A percentile compares a stretch with the other conserved stretches of the same genome.
Conservation (phyloP, 92 coral and sea anemone species). For the Diadumene lineata region DNA sequence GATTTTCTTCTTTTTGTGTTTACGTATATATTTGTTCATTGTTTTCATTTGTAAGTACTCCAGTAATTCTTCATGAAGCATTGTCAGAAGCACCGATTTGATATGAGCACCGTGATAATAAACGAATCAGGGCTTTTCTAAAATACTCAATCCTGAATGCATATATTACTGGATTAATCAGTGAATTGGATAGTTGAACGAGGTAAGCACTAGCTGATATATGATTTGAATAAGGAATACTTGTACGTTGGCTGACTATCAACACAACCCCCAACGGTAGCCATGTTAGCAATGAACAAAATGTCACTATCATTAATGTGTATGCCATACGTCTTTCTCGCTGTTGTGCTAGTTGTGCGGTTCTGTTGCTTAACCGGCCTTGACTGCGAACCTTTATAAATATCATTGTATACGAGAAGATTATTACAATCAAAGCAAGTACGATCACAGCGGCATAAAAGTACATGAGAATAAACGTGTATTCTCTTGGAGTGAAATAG, state of each 20-base stretch:
- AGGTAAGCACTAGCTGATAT: neutral
- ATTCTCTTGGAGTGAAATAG: neutral
- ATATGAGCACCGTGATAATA: neutral
- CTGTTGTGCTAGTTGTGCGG: neutral
- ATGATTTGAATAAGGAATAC: neutral
- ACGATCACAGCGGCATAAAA: too few species aligned
- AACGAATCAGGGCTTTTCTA: neutral
- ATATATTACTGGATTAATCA: neutral
- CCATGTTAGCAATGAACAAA: neutral
- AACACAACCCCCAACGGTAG: neutral
- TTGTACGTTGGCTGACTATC: neutral
- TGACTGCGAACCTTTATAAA: neutral
- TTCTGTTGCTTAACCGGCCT: neutral
- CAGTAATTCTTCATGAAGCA: too few species aligned
- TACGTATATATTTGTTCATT: too few species aligned
- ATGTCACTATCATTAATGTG: neutral
- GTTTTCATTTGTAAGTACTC: too few species aligned
- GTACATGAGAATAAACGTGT: neutral
- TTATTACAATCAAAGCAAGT: neutral
- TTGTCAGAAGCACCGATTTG: too few species aligned
- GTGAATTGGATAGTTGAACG: neutral
- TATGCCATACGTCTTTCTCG: neutral
- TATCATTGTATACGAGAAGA: neutral
- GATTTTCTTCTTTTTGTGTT: too few species aligned
- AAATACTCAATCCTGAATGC: neutral